These are phyloP conservation scores for Sebastes schlegelii DNA, from an alignment of 2,113 vertebrate genomes.

Conservation along the genomic window DNA sequence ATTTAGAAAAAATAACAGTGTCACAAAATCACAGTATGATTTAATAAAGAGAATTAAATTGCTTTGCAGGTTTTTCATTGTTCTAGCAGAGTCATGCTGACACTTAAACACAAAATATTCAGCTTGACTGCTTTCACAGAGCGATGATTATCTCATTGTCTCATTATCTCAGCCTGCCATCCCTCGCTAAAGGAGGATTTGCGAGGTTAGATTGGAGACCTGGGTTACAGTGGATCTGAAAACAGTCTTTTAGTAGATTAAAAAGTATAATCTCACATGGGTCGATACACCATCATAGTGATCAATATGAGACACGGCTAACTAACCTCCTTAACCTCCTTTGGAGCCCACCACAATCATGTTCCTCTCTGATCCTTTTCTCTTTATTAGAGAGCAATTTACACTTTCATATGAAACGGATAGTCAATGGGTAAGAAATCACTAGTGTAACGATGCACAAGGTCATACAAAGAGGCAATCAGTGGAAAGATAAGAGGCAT, in stretches of 20 bases:
- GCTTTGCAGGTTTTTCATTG: conserved; percentile 1
- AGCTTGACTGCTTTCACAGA: conserved; percentile 29
- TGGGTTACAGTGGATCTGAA: conserved; percentile 11
- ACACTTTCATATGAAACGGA: conserved; percentile 39
- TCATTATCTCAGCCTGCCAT: conserved; percentile 22
- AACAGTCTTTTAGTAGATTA: conserved; percentile 45
- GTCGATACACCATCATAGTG: conserved; percentile 55
- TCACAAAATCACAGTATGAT: background rate
- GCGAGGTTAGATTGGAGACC: conserved; percentile 1
- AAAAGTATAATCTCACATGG: conserved; percentile 50
- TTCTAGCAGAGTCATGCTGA: conserved; percentile 18
- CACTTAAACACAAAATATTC: conserved; percentile 37
- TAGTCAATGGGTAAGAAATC: conserved; percentile 31
- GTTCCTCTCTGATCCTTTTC: conserved; percentile 41
- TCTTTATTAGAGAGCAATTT: conserved; percentile 62
- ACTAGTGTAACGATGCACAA: conserved; percentile 32
- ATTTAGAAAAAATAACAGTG: background rate
- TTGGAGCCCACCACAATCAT: conserved; percentile 37
- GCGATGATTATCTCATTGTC: conserved; percentile 19
- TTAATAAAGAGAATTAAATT: conserved; percentile 13
- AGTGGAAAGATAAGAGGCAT: conserved; percentile 12
- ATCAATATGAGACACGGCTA: conserved; percentile 57
- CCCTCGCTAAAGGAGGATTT: background rate
- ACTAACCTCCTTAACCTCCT: conserved; percentile 50
- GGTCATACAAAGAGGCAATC: conserved; percentile 31